phyloP scores from a whole-genome alignment of 1,140 invertebrate genomes.

The Drosophila arawakana region DNA sequence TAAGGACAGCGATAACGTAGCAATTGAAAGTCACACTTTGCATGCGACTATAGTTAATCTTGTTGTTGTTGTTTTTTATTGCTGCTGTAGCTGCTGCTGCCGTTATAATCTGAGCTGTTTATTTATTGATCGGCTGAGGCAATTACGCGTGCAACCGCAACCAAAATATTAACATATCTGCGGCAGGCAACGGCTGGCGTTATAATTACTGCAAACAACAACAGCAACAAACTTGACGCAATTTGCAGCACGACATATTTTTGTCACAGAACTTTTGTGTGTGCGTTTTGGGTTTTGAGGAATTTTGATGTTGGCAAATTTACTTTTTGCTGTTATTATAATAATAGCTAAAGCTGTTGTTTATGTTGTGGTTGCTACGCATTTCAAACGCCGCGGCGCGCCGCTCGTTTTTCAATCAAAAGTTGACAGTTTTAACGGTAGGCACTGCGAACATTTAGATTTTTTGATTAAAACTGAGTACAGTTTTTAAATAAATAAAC shows the following conservation, averaged over 20 bases:
- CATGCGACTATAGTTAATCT: slow-evolving; percentile 25
- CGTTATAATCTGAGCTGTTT: slow-evolving; percentile 61
- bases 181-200: slow-evolving; percentile 62
- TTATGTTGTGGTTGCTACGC: slow-evolving; percentile 47
- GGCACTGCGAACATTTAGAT: slow-evolving; percentile 13
- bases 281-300: slow-evolving; percentile 32
- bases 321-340: slow-evolving; percentile 2
- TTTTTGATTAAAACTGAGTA: too few species aligned
- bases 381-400: slow-evolving; percentile 64
- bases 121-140: slow-evolving; percentile 72
- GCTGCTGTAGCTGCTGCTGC: slow-evolving; percentile 11
- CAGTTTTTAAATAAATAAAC: too few species aligned
- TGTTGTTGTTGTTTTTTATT: slow-evolving; percentile 10
- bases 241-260: slow-evolving; percentile 66
- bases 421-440: slow-evolving; percentile 27
- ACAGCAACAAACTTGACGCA: slow-evolving; percentile 54
- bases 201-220: slow-evolving; percentile 69
- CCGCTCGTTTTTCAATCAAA: slow-evolving; percentile 69
- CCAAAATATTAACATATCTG: slow-evolving; percentile 69
- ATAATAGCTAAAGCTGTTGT: slow-evolving; percentile 10
- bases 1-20: slow-evolving; percentile 51
- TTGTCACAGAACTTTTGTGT: slow-evolving; percentile 58
- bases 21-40: slow-evolving; percentile 72
- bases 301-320: slow-evolving; percentile 70
- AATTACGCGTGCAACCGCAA: slow-evolving; percentile 41